These are phyloP conservation scores for Haliaeetus leucogaster DNA, from an alignment of 2,113 vertebrate species.

Conservation along the genomic window DNA sequence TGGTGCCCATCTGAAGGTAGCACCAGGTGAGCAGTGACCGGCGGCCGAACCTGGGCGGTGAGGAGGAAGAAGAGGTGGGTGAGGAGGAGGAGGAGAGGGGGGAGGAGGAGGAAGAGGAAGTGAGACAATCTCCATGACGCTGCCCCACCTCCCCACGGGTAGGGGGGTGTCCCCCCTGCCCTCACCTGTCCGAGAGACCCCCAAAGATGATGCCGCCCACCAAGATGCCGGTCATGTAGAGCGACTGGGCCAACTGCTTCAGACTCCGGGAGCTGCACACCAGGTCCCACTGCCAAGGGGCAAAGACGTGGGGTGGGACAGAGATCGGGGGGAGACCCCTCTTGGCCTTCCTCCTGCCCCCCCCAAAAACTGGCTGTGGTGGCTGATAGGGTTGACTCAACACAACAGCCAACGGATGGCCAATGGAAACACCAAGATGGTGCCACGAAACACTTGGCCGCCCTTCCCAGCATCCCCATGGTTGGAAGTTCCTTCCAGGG, in stretches of 20 bases:
- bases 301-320: not conserved
- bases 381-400: not conserved
- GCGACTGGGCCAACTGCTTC: conserved; percentile 72
- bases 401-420: accelerated
- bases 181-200: conserved; percentile 69
- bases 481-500: not conserved
- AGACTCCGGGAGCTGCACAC: conserved; percentile 62
- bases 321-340: not conserved
- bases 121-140: accelerated
- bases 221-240: conserved; percentile 70
- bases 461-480: accelerated
- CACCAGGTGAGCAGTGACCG: conserved; percentile 81
- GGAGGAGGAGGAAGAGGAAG: not conserved
- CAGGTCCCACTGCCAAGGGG: conserved; percentile 63
- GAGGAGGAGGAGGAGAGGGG: not conserved
- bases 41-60: conserved; percentile 77
- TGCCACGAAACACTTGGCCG: accelerated
- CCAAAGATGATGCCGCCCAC: conserved; percentile 64
- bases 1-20: conserved; percentile 78
- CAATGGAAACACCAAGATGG: not conserved
- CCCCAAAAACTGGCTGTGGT: accelerated
- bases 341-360: accelerated
- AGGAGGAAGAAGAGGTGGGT: not conserved
- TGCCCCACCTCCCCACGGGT: not conserved
- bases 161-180: not conserved